Conservation (phyloP, 2,113 vertebrate genomes). For the Chaenocephalus aceratus region DNA sequence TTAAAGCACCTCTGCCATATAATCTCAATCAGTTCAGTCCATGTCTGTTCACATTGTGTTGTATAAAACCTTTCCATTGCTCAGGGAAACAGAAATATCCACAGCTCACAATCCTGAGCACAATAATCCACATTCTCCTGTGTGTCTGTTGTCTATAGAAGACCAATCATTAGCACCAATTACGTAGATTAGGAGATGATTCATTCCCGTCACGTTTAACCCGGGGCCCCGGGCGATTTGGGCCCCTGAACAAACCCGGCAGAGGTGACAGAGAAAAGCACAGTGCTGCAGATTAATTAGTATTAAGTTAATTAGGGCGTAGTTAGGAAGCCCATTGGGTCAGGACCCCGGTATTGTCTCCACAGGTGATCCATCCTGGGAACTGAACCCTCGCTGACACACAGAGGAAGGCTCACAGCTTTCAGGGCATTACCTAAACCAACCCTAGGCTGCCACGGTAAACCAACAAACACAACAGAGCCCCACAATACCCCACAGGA, state of each 20-base stretch:
- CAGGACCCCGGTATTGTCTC: slow-evolving; percentile 56
- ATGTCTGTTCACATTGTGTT: neutral
- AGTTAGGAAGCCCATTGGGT: slow-evolving; percentile 36
- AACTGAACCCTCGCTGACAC: slow-evolving; percentile 48
- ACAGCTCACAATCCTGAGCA: neutral
- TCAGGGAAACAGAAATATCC: slow-evolving; percentile 2
- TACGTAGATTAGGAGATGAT: slow-evolving; percentile 28
- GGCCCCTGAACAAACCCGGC: slow-evolving; percentile 27
- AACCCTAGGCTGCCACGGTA: slow-evolving; percentile 45
- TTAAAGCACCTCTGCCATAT: neutral
- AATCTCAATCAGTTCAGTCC: neutral
- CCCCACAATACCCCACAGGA: slow-evolving; percentile 12
- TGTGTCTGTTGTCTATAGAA: slow-evolving; percentile 22
- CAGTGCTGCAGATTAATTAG: slow-evolving; percentile 59
- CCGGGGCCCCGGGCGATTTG: neutral
- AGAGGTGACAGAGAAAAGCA: slow-evolving; percentile 51
- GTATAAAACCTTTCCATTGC: neutral
- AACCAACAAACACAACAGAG: slow-evolving; percentile 48
- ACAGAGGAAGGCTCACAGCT: slow-evolving; percentile 58
- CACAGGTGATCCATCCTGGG: slow-evolving; percentile 69
- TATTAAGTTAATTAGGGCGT: slow-evolving; percentile 65
- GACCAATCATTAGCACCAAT: slow-evolving; percentile 42
- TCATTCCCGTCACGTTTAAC: slow-evolving; percentile 54
- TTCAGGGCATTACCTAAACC: slow-evolving; percentile 36
- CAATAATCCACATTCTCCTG: neutral